These are phyloP conservation scores for Daubentonia madagascariensis DNA, from an alignment of 2,113 vertebrate genomes.

Conservation along the genomic window DNA sequence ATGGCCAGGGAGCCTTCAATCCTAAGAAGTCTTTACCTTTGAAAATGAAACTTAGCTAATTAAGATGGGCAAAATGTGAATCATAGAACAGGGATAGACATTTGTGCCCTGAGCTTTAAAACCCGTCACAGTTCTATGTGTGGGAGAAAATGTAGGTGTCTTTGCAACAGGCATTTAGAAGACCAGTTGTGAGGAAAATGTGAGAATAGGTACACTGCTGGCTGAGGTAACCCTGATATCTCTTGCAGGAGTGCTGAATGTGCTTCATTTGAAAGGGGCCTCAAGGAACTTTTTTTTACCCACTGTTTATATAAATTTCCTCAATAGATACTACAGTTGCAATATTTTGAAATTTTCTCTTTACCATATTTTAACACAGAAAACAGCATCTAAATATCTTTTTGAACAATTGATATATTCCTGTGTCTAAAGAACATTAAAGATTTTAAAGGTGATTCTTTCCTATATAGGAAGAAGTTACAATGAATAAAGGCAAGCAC, in stretches of 20 bases:
- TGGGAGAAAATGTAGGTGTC: not conserved
- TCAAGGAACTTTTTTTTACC: not conserved
- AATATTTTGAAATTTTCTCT: not conserved
- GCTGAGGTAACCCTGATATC: not conserved
- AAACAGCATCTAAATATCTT: not conserved
- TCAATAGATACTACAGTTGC: not conserved
- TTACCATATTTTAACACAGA: not conserved
- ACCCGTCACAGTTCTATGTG: not conserved
- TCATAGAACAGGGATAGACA: not conserved
- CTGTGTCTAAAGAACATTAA: not conserved
- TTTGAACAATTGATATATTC: not conserved
- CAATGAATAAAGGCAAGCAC: not conserved
- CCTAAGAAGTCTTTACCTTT: not conserved
- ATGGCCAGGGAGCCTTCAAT: not conserved
- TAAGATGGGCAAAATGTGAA: not conserved
- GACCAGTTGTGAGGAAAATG: not conserved
- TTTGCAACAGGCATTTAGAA: not conserved
- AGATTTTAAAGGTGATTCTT: constrained; percentile 16
- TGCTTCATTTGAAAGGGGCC: constrained; percentile 11
- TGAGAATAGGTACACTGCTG: not conserved
- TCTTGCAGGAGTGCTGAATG: not conserved
- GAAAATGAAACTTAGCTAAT: constrained; percentile 27
- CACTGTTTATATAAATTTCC: not conserved
- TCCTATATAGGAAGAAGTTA: not conserved
- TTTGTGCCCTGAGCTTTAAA: constrained; percentile 8